These are phyloP conservation scores for Lasioglossum lativentre DNA, from an alignment of 2,888 invertebrate species.

Conservation along the genomic window DNA sequence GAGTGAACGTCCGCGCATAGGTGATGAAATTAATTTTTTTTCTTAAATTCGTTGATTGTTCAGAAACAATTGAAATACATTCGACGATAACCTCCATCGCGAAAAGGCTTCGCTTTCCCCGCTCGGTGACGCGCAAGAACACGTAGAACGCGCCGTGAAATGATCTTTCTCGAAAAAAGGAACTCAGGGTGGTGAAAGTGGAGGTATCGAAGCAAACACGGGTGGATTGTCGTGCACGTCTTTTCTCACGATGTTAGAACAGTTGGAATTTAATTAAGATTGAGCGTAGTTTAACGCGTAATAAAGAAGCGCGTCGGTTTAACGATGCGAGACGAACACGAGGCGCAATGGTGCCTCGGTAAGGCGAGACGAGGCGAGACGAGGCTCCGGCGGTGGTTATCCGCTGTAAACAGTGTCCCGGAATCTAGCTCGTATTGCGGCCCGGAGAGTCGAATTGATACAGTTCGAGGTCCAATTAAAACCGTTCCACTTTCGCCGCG, in stretches of 20 bases:
- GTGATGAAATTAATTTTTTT: too few species aligned
- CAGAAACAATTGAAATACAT: too few species aligned
- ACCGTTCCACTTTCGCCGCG: constrained; percentile 56
- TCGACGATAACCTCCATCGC: too few species aligned
- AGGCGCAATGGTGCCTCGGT: neutral
- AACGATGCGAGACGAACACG: neutral
- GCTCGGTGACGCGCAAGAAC: too few species aligned
- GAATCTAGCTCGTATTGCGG: neutral
- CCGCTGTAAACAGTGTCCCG: neutral
- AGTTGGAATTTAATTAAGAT: neutral
- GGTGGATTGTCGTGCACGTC: neutral
- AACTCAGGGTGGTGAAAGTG: neutral
- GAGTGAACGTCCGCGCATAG: too few species aligned
- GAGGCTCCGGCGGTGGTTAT: neutral
- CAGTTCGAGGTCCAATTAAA: constrained; percentile 32
- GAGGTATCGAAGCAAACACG: neutral
- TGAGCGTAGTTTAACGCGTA: neutral
- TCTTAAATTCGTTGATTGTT: too few species aligned
- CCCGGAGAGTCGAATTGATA: neutral
- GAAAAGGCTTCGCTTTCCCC: too few species aligned
- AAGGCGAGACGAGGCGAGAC: neutral
- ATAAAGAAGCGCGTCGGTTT: neutral
- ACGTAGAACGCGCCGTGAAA: neutral
- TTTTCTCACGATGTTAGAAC: neutral
- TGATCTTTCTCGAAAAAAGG: neutral